Conservation (phyloP, 2,113 vertebrate genomes). For the Xenus cinereus region DNA sequence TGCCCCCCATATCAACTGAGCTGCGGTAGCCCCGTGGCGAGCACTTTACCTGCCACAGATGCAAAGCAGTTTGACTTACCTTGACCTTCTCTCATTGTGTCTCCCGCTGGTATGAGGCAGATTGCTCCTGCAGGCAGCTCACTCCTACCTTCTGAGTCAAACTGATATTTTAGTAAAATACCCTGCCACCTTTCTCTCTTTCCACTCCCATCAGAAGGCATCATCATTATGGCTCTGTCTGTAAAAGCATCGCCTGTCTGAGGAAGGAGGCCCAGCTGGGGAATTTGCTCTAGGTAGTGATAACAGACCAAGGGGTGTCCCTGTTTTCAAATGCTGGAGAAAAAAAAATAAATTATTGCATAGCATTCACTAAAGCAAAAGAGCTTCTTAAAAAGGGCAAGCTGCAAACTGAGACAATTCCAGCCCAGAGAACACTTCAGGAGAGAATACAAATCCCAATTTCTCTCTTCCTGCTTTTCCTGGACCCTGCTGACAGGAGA, state of each 20-base stretch:
- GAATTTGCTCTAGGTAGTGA: background rate
- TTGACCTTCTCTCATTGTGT: background rate
- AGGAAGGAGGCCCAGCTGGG: background rate
- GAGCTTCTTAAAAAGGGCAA: background rate
- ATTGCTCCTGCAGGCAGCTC: background rate
- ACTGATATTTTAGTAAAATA: background rate
- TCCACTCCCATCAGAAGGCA: background rate
- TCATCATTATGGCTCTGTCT: background rate
- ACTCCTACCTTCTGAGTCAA: background rate
- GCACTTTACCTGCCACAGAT: background rate
- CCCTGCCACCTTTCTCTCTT: background rate
- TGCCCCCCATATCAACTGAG: background rate
- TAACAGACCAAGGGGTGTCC: background rate
- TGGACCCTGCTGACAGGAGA: background rate
- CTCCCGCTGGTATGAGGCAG: background rate
- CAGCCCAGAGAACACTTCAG: background rate
- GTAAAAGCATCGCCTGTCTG: background rate
- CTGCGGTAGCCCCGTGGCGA: accelerated
- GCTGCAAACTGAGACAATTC: background rate
- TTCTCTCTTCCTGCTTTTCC: background rate
- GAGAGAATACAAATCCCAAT: background rate
- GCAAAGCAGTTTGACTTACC: background rate
- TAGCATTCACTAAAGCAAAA: background rate
- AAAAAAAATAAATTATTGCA: background rate
- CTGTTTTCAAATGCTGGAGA: background rate